These are phyloP conservation scores for Melanaphis sacchari DNA, from an alignment of 1,140 invertebrate genomes.

Conservation along the genomic window DNA sequence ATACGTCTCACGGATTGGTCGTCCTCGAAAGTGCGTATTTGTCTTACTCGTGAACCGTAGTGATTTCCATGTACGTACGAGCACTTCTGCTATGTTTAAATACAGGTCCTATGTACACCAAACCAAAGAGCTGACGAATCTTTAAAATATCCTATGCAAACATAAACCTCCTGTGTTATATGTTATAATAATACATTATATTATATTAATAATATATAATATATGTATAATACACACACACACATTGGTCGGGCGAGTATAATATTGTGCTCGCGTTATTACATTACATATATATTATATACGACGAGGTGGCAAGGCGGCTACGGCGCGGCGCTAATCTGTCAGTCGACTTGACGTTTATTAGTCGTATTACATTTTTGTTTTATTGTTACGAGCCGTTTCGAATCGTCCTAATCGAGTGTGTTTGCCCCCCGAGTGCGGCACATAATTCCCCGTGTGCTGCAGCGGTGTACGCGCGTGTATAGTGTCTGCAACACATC, in stretches of 20 bases:
- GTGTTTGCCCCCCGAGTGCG: neutral
- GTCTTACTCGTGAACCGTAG: neutral
- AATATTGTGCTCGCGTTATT: neutral
- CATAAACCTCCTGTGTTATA: conserved; percentile 2
- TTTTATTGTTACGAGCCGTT: conserved; percentile 42
- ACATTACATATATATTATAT: neutral
- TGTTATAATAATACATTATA: neutral
- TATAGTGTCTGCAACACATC: neutral
- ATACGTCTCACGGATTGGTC: neutral
- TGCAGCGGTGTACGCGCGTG: neutral
- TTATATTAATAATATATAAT: neutral
- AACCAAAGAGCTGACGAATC: neutral
- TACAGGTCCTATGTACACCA: no score
- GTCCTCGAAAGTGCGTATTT: neutral
- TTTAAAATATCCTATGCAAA: conserved; percentile 45
- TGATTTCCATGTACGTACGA: neutral
- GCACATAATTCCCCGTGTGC: neutral
- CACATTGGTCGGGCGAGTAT: neutral
- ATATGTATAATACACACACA: neutral
- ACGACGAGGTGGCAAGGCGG: no score
- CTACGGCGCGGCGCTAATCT: conserved; percentile 37
- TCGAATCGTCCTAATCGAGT: conserved; percentile 33
- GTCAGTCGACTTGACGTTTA: conserved; percentile 46
- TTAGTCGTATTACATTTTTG: conserved; percentile 47
- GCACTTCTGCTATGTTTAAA: neutral